phyloP scores from a whole-genome alignment of 2,113 vertebrate genomes.

The Tychaedon coryphoeus region DNA sequence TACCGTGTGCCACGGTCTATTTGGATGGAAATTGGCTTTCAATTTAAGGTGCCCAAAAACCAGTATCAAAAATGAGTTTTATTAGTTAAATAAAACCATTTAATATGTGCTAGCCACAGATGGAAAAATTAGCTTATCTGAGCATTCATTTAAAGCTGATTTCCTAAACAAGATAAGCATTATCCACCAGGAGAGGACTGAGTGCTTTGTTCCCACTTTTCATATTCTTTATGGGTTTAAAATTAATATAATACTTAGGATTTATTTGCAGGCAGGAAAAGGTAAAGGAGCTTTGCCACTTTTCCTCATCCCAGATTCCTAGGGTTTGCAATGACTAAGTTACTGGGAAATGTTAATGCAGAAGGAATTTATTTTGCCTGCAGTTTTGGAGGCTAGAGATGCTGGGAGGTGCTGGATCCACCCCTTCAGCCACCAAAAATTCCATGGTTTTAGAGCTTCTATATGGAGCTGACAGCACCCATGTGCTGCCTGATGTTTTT shows the following conservation, averaged over 20 bases:
- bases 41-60: not conserved
- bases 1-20: not conserved
- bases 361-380: not conserved
- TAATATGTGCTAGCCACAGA: not conserved
- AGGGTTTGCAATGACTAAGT: not conserved
- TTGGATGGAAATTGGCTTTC: conserved; percentile 19
- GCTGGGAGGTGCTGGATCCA: not conserved
- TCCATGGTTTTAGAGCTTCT: not conserved
- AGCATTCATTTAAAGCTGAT: not conserved
- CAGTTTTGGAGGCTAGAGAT: fast-evolving
- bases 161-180: not conserved
- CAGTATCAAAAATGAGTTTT: not conserved
- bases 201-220: not conserved
- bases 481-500: not conserved
- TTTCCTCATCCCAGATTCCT: not conserved
- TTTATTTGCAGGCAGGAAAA: not conserved
- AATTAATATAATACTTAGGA: not conserved
- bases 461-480: not conserved
- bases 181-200: not conserved
- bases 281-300: not conserved
- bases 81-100: conserved; percentile 13
- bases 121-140: not conserved
- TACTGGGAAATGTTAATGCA: not conserved
- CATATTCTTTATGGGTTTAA: not conserved
- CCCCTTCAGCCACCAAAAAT: not conserved